Base-by-base conservation (phyloP, 1,140 invertebrate species). In the Drosophila albomicans region DNA sequence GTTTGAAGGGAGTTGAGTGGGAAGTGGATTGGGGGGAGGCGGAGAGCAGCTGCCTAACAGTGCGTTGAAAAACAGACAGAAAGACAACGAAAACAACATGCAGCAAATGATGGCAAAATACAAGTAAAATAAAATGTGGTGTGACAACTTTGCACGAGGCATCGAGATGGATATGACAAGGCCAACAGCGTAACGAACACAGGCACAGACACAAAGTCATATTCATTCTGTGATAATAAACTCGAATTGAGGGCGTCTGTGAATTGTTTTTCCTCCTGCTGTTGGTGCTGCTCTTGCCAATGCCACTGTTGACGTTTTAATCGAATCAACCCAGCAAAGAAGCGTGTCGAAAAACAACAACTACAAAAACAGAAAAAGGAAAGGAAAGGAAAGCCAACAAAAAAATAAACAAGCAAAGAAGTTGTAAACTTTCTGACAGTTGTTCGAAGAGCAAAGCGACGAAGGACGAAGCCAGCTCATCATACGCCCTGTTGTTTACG, bases 301-400 rank as follows among this genome's bases (percentile, higher is more conserved):
- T 79, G 75, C 72, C 41, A 78, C 69, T 87, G 84, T 76, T 88
- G 85, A 89, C 85, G 78, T 89, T 89, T 89, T 89, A 89, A 89
- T 89, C 85, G 85, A 89, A 89, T 89, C 85, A 89, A 74, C 77
- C 75, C 78, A 67, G 66, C 62, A 73, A 74, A 74, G 62, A 62
- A 79, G 78, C 69, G 61, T 79, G 78, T 70, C 70, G 49, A 80
- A 73, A 30, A 73, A 38, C 68, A 64, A 11, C 41, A 1, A 30
- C 41, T 13, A 13, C 38, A 48, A 48, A 7, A 48, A 15, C 48
- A 49, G 15, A 11, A 32, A 13, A 28, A 54, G 10, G 30, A 20
- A 79, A 64, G 65, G 74, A 32, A 35, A 46, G 43, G 15, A 73
- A 43, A 25, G 63, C 49, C 77, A 74, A 75, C 73, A 62, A 67